These are phyloP conservation scores for Leptogaster cylindrica DNA, from an alignment of 2,888 invertebrate genomes.

Conservation along the genomic window DNA sequence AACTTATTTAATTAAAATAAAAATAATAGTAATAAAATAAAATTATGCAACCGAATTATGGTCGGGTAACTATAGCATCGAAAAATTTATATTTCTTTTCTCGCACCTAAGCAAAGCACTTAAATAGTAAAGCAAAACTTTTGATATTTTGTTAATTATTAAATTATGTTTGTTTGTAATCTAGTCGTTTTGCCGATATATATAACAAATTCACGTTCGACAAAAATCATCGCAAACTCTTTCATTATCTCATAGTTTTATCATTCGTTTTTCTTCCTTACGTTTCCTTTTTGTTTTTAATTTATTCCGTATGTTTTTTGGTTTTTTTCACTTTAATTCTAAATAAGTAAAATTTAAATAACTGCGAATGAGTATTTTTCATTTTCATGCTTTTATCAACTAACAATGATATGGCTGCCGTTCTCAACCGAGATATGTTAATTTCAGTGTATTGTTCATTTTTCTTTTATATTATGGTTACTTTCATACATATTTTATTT, in stretches of 20 bases:
- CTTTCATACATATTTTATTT: too few species aligned
- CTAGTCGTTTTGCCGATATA: conserved; percentile 30
- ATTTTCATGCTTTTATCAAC: conserved; percentile 19
- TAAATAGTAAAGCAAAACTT: conserved; percentile 37
- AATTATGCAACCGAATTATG: conserved; percentile 2
- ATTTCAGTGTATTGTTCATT: conserved; percentile 11
- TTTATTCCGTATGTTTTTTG: conserved; percentile 10
- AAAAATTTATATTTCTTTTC: conserved; percentile 19
- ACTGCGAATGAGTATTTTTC: conserved; percentile 30
- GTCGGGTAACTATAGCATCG: conserved; percentile 13
- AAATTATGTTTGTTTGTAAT: conserved; percentile 24
- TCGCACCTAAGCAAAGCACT: conserved; percentile 40
- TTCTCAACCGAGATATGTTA: conserved; percentile 36
- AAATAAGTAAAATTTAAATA: conserved; percentile 28
- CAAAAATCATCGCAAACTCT: neutral
- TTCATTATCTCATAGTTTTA: too few species aligned
- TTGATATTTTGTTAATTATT: conserved; percentile 26
- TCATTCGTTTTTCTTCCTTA: too few species aligned
- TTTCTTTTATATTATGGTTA: conserved; percentile 1
- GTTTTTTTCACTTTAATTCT: conserved; percentile 24
- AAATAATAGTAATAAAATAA: conserved; percentile 4
- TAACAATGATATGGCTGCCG: conserved; percentile 40
- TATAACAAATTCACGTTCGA: conserved; percentile 9
- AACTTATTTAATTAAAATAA: too few species aligned
- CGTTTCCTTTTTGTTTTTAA: neutral